Conservation (phyloP, 2,888 invertebrate species). For the Lottia gigantea region DNA sequence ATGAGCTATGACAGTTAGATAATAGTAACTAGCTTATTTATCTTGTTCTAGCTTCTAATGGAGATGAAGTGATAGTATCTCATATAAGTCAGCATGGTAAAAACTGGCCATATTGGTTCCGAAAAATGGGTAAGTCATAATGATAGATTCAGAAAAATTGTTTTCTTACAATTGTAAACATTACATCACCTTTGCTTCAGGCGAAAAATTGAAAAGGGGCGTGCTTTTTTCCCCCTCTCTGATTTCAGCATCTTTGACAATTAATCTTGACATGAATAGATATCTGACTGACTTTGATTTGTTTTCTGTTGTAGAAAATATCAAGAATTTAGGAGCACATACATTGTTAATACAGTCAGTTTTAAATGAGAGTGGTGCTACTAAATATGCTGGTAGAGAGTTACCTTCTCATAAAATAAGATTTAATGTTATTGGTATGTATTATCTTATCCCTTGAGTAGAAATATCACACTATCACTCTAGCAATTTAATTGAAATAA, state of each 20-base stretch:
- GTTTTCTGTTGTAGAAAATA: conserved; percentile 53
- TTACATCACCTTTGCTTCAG: too few relatives aligned
- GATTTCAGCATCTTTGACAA: neutral
- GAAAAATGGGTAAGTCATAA: conserved; percentile 63
- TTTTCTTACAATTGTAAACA: too few relatives aligned
- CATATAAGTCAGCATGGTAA: conserved; percentile 67
- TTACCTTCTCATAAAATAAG: conserved; percentile 60
- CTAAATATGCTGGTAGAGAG: conserved; percentile 56
- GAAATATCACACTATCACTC: too few relatives aligned
- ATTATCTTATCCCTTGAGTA: too few relatives aligned
- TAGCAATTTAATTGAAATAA: too few relatives aligned
- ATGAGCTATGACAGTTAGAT: neutral
- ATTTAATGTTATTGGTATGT: conserved; percentile 62
- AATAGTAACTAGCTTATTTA: neutral
- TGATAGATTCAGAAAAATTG: too few relatives aligned
- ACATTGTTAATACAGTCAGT: conserved; percentile 62
- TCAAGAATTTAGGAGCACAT: conserved; percentile 63
- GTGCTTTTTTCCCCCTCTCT: neutral
- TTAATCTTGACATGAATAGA: neutral
- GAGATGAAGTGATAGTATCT: conserved; percentile 63
- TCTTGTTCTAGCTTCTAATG: conserved; percentile 50
- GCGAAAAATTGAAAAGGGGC: too few relatives aligned
- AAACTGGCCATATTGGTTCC: conserved; percentile 68
- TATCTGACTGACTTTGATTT: neutral
- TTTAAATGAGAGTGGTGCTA: conserved; percentile 63